Conservation (phyloP, 2,113 vertebrate genomes). For the Pampusana beccarii region DNA sequence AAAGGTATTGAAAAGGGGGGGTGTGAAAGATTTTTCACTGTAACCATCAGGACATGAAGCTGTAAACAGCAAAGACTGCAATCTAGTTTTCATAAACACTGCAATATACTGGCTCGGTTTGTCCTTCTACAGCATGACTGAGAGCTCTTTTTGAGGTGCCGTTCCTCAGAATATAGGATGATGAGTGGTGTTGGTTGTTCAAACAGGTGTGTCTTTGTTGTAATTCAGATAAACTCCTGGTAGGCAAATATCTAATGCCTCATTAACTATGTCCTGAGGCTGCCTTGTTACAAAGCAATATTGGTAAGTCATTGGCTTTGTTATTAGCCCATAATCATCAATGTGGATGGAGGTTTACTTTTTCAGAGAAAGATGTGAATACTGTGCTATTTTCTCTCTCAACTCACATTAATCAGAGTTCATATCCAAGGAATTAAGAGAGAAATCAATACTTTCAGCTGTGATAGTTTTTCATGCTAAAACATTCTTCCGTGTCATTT, state of each 20-base stretch:
- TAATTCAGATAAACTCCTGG: slow-evolving; percentile 4
- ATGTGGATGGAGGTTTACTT: neutral
- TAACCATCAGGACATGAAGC: neutral
- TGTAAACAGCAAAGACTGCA: neutral
- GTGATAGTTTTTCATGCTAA: neutral
- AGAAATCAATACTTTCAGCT: neutral
- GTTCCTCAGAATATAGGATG: neutral
- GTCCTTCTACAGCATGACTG: neutral
- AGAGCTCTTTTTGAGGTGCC: neutral
- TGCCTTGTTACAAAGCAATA: slow-evolving; percentile 40
- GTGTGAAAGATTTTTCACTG: neutral
- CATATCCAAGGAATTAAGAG: neutral
- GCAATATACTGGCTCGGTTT: neutral
- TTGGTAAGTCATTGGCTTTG: neutral
- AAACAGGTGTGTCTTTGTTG: neutral
- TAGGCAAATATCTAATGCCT: slow-evolving; percentile 36
- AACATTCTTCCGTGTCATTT: neutral
- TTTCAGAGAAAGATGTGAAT: neutral
- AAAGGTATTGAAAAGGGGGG: neutral
- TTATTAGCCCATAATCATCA: slow-evolving; percentile 21
- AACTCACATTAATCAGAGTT: neutral
- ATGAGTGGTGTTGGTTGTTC: neutral
- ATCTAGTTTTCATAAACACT: neutral
- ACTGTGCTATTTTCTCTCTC: neutral
- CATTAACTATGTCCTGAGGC: slow-evolving; percentile 46